phyloP scores from a whole-genome alignment of 2,113 vertebrate genomes.

The Prionailurus bengalensis region DNA sequence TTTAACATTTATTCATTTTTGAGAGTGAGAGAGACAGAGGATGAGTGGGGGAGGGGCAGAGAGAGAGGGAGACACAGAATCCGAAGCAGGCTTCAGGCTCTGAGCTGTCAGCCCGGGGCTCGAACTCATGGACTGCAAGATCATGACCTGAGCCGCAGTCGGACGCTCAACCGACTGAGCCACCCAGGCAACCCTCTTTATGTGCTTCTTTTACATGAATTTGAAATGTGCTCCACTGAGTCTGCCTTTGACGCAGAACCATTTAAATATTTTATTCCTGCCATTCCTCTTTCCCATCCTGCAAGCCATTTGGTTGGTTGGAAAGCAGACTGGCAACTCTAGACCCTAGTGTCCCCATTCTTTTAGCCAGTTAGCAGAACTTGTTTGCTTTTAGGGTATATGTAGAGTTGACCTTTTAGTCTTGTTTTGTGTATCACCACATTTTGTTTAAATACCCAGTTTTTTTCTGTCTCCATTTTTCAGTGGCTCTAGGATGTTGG shows the following conservation, averaged over 20 bases:
- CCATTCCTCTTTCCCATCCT: neutral
- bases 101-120: too few relatives aligned
- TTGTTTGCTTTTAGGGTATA: neutral
- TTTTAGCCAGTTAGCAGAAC: slow-evolving; percentile 43
- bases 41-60: too few relatives aligned
- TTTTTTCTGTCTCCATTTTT: slow-evolving; percentile 27
- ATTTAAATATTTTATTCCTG: slow-evolving; percentile 56
- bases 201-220: neutral
- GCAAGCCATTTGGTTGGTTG: slow-evolving; percentile 20
- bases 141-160: too few relatives aligned
- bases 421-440: slow-evolving; percentile 26
- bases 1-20: too few relatives aligned
- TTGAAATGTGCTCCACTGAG: slow-evolving; percentile 29
- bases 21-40: too few relatives aligned
- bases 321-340: slow-evolving; percentile 24
- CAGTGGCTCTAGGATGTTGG: neutral
- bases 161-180: too few relatives aligned
- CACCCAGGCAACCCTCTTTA: neutral
- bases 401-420: neutral
- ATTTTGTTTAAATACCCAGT: slow-evolving; percentile 35
- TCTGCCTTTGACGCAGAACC: slow-evolving; percentile 26
- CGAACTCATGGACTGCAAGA: too few relatives aligned
- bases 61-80: too few relatives aligned
- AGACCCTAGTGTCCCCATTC: neutral
- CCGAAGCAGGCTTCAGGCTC: too few relatives aligned